Base-by-base conservation (phyloP, 2,113 vertebrate genomes). In the Chrysochloris asiatica region DNA sequence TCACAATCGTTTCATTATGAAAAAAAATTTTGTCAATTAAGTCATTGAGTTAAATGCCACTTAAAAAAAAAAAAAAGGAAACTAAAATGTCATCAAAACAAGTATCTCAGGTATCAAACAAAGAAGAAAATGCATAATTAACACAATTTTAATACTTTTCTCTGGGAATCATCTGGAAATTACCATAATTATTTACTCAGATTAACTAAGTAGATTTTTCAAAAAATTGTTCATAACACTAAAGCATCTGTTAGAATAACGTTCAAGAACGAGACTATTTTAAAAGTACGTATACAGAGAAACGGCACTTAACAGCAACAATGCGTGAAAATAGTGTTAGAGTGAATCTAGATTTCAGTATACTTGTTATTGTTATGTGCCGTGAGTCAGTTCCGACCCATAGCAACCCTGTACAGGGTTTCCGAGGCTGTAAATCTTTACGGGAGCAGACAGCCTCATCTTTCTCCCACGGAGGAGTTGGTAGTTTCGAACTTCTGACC, bases 31-130 rank as follows among this genome's bases (percentile, higher is more conserved):
- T n/a, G n/a, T 89, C 4, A 80, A 5, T 88, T 72, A 22, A 84
- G 26, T 63, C 4, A 41, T 48, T 43, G 19, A 79, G 9, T 12
- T 65, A 73, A 54, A 91, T 85, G 79, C 43, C 65, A 45, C 7
- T 88, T 92, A 73, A 93, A 84, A 90, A 81, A 78, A 83, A 83
- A 75, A 0, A 41, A 67, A 38, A n/a, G 6, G 67, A 19, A 87
- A 26, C 9, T 38, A 43, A 52, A 50, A 63, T 92, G 88, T 24
- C 41, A 28, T 38, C 67, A 38, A 45, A 93, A 50, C n/a, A 90
- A 61, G 72, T 45, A 36, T 0, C 22, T 89, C 30, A 63, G 5
- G 6, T 83, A 67, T 65, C 47, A 72, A 75, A 59, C 47, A 72
- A 75, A 59, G n/a, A 10, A 72, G 75, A 85, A 36, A 26, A 63